These are phyloP conservation scores for Montipora efflorescens DNA, from an alignment of 64 coral and sea anemone genomes.

Conservation along the genomic window DNA sequence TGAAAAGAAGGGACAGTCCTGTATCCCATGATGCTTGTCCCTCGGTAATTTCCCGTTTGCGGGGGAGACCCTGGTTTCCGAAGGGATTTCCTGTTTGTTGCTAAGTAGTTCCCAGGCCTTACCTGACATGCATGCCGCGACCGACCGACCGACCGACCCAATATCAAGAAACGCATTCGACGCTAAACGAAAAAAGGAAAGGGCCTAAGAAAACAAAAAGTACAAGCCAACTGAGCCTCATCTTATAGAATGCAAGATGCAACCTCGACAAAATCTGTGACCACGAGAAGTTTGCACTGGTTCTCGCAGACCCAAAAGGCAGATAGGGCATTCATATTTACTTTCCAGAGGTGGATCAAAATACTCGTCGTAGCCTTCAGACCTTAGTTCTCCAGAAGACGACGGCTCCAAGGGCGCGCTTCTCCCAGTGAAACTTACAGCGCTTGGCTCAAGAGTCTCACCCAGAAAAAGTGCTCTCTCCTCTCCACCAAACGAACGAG, in stretches of 20 bases:
- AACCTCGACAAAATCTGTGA: constrained; percentile 61
- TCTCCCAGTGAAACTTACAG: neutral
- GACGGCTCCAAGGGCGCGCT: neutral
- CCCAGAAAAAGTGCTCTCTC: neutral
- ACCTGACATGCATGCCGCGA: too few relatives aligned
- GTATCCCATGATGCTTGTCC: too few relatives aligned
- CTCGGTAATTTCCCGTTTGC: too few relatives aligned
- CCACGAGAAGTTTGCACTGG: constrained; percentile 57
- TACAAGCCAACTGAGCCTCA: too few relatives aligned
- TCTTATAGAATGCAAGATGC: constrained; percentile 51
- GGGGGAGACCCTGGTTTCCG: too few relatives aligned
- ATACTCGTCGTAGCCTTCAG: constrained; percentile 49
- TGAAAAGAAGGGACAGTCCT: too few relatives aligned
- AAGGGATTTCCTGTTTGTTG: too few relatives aligned
- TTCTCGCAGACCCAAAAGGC: constrained; percentile 55
- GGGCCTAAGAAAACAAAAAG: too few relatives aligned
- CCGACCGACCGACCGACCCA: too few relatives aligned
- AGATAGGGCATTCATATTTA: constrained; percentile 73
- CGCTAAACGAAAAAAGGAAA: too few relatives aligned
- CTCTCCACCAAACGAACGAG: neutral
- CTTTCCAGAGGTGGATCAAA: constrained; percentile 69
- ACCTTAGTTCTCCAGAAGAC: neutral
- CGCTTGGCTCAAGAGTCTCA: neutral
- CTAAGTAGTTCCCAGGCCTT: too few relatives aligned
- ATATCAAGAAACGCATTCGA: too few relatives aligned